Conservation (phyloP, 2,797 vertebrate genomes). For the Arctocebus calabarensis region DNA sequence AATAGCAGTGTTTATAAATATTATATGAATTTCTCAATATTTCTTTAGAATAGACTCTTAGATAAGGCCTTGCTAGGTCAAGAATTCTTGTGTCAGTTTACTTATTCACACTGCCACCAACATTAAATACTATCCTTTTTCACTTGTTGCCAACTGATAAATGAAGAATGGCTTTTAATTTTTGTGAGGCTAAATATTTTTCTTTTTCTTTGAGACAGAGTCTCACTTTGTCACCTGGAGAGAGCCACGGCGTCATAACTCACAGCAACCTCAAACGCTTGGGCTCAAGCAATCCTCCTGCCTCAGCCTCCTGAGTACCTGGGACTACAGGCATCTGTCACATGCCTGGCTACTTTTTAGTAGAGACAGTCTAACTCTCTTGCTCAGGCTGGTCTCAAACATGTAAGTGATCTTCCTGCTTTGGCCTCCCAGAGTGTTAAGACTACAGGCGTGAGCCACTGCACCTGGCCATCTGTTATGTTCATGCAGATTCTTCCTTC, state of each 20-base stretch:
- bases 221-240: too few relatives aligned
- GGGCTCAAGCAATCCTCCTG: too few relatives aligned
- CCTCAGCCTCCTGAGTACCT: too few relatives aligned
- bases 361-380: neutral
- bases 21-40: conserved; percentile 28
- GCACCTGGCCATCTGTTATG: neutral
- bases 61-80: neutral
- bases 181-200: neutral
- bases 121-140: neutral
- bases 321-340: too few relatives aligned
- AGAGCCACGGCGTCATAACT: too few relatives aligned
- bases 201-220: neutral
- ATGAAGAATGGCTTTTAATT: conserved; percentile 40
- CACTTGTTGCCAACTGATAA: neutral
- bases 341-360: neutral
- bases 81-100: neutral
- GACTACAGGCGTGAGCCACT: too few relatives aligned
- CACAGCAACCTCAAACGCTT: too few relatives aligned
- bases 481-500: neutral
- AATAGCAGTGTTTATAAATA: conserved; percentile 16
- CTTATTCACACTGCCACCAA: neutral
- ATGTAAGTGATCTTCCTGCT: too few relatives aligned
- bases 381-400: too few relatives aligned
- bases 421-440: too few relatives aligned
- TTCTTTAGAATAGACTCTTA: conserved; percentile 19